Base-by-base conservation (phyloP, 2,113 vertebrate genomes). In the Cinclus mexicanus region DNA sequence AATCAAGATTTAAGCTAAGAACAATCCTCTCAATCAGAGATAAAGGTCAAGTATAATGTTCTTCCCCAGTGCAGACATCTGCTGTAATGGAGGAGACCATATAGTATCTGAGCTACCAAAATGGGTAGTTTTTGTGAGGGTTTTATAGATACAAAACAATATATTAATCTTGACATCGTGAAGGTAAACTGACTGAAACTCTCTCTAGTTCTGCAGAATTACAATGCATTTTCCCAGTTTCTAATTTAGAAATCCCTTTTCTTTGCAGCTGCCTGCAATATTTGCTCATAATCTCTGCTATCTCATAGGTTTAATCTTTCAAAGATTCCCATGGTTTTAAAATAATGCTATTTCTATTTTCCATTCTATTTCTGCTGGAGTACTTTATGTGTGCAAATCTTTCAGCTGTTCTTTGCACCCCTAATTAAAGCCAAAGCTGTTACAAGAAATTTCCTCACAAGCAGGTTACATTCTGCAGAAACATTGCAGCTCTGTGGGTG, bases 351-450 rank as follows among this genome's bases (percentile, higher is more conserved):
- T 60, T 90, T 88, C 61, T 76, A 57, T 78, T 91, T 86, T 24
- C 50, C 14, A 46, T 59, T 74, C 25, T 67, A 3, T 61, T 94
- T 86, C 80, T 83, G n/a, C 35, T 47, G 16, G 26, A 74, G 12
- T 29, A 49, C 8, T 87, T 90, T 44, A 14, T 74, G 11, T 53
- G 21, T 63, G 29, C 52, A 75, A 8, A 44, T 63, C 22, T 82
- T 93, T 74, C 87, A 81, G 44, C 31, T 57, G 37, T 25, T 83
- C 37, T 83, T 80, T 53, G 39, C 26, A 91, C 19, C 15, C 9
- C 1, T 91, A 90, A 87, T 77, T 92, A 90, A 90, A 83, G 41
- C 39, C 68, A 90, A 94, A 94, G 68, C 57, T 76, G 22, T 56
- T 79, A 59, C 10, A 88, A 86, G 37, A 81, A 77, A 53, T 23